Evolutionary conservation across 2,888 invertebrate genomes (phyloP), one percentile per base, ranked within the genome.

Genomic region (Hydrotaea cyrtoneurina): DNA sequence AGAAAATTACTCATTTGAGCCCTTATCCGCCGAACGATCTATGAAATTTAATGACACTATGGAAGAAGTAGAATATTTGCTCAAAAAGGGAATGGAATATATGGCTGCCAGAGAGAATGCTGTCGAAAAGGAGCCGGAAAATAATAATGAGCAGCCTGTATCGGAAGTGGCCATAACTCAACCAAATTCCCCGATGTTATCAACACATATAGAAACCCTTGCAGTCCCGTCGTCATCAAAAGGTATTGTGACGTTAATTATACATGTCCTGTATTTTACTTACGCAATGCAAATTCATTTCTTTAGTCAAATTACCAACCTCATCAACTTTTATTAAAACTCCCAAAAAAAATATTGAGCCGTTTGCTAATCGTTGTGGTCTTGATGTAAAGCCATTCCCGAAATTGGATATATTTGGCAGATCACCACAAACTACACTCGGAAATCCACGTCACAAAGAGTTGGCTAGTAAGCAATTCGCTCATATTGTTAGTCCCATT

Each of bases 31-130:
- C 0, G 82, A 81, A 0, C 80, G 82, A 2, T 91, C 92, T 0
- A 85, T 90, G 11, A 89, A 91, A 53, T 93, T 93, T 71, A 92
- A 93, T 84, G 92, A 93, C 84, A 93, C 93, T 2, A 89, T 93
- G 78, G 93, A 93, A 88, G 92, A 93, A 87, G 92, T 93, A 64
- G 92, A 93, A 53, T 92, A 92, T 82, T 90, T 93, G 87, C 89
- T 93, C 87, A 89, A 91, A 71, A 90, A 91, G 36, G 93, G 92
- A 1, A 87, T 90, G 86, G 90, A 92, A 80, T 90, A 91, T 77
- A 89, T 91, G 87, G 87, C 87, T 50, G 89, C 89, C 15, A 69
- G 17, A 21, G 46, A 62, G n/a, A 2, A 31, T 62, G 15, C 17
- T 21, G 55, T 21, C 5, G 55, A 19, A 53, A 13, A 50, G 17